Evolutionary conservation across 2,113 vertebrate species (phyloP).

Genomic region (Thermophis baileyi): DNA sequence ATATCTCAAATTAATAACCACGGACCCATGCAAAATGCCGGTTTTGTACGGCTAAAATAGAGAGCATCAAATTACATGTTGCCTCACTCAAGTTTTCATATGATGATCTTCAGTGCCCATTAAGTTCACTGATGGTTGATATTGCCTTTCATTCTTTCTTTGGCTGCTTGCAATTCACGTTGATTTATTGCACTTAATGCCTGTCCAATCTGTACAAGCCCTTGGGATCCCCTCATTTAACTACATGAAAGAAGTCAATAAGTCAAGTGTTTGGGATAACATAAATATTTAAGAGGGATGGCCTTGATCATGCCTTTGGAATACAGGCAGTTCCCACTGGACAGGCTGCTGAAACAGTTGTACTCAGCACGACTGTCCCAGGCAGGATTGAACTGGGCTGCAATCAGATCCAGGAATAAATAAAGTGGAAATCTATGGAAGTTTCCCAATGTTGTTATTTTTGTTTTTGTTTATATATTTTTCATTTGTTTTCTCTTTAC

Average conservation of each 20-base stretch:
- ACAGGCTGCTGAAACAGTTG: no score
- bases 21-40: conserved; percentile 17
- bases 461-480: no score
- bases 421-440: not conserved
- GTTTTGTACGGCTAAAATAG: conserved; percentile 22
- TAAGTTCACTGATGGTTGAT: conserved; percentile 1
- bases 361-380: not conserved
- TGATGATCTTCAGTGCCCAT: not conserved
- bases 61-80: conserved; percentile 17
- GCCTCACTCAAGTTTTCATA: not conserved
- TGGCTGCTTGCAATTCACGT: conserved; percentile 37
- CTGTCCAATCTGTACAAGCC: not conserved
- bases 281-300: conserved; percentile 15
- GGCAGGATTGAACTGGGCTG: not conserved
- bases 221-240: conserved; percentile 11
- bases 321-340: not conserved
- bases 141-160: not conserved
- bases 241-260: not conserved
- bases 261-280: not conserved
- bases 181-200: conserved; percentile 38
- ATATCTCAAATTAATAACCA: conserved; percentile 30
- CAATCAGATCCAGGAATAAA: not conserved
- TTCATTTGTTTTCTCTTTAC: no score
- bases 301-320: conserved; percentile 29
- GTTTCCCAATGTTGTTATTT: not conserved